These are phyloP conservation scores for Nemotelus pantherinus DNA, from an alignment of 2,888 invertebrate genomes.

Conservation along the genomic window DNA sequence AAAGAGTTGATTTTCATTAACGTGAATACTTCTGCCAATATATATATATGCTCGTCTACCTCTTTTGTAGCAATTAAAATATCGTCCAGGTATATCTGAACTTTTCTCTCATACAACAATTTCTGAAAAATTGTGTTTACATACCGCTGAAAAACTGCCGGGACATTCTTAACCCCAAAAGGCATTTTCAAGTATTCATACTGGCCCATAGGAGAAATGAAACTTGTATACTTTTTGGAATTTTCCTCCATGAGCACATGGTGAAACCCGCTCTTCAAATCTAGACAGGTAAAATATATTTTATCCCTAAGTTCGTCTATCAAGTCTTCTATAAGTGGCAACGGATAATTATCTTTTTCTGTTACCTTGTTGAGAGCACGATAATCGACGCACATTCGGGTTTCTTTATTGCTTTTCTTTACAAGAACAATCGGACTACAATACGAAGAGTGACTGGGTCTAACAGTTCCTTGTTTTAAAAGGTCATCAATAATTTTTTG, in stretches of 20 bases:
- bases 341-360: conserved; percentile 1
- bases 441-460: conserved; percentile 1
- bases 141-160: background rate
- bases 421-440: background rate
- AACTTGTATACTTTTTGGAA: conserved; percentile 5
- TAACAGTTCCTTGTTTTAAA: background rate
- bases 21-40: background rate
- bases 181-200: conserved; percentile 14
- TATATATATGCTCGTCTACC: background rate
- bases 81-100: background rate
- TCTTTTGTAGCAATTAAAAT: background rate
- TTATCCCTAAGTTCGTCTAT: background rate
- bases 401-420: conserved; percentile 12
- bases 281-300: background rate
- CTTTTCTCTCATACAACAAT: background rate
- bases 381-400: too few species aligned
- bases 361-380: background rate
- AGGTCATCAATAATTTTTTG: background rate
- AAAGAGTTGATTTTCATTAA: background rate
- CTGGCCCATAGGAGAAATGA: conserved; percentile 3
- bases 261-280: background rate
- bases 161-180: background rate
- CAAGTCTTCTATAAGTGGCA: background rate
- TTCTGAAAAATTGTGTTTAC: background rate
- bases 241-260: background rate